A percentile compares a stretch with the other conserved stretches of the same genome.
Conservation (phyloP, 2,888 invertebrate species). For the Tipula vernalis region DNA sequence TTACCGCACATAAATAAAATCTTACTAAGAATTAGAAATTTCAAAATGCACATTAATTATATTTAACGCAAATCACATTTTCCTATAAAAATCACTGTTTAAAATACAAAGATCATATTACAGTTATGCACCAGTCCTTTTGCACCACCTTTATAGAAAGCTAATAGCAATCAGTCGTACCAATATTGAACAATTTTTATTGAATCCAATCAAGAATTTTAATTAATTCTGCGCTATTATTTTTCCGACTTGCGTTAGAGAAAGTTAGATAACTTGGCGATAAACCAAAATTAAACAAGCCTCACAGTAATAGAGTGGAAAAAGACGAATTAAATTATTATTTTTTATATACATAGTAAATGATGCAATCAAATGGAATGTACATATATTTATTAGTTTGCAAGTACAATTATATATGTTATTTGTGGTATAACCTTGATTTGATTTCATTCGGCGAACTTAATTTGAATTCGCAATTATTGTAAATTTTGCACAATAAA, state of each 20-base stretch:
- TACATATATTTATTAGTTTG: not conserved
- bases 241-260: not conserved
- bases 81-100: too few species aligned
- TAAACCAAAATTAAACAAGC: not conserved
- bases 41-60: too few species aligned
- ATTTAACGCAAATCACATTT: too few species aligned
- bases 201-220: not conserved
- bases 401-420: not conserved
- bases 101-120: too few species aligned
- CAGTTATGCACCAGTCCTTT: not conserved
- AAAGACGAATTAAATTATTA: not conserved
- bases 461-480: not conserved
- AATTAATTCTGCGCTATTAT: not conserved
- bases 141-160: not conserved
- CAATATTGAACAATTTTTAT: not conserved
- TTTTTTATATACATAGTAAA: not conserved
- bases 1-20: too few species aligned
- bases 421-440: not conserved
- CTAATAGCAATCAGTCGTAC: not conserved
- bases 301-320: not conserved
- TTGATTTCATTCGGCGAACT: not conserved
- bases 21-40: too few species aligned
- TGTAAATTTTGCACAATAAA: not conserved
- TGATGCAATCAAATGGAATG: not conserved
- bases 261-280: not conserved